phyloP scores from a whole-genome alignment of 2,797 vertebrate genomes.

The Garrulus glandarius region DNA sequence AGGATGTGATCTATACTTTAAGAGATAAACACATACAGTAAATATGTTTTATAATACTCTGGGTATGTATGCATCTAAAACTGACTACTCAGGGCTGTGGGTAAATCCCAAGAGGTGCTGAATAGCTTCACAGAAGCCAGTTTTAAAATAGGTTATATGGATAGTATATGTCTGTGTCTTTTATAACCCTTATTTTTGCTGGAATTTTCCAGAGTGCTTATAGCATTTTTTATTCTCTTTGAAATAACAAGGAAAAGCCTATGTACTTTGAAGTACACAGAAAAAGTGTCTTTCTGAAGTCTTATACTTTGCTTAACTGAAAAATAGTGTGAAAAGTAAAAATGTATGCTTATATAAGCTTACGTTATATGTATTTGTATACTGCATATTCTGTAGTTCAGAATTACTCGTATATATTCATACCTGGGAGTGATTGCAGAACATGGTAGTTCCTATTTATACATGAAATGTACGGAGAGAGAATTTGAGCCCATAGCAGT shows the following conservation, averaged over 20 bases:
- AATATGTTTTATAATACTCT: neutral
- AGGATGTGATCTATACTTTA: neutral
- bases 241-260: neutral
- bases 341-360: neutral
- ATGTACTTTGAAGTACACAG: neutral
- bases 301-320: neutral
- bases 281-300: neutral
- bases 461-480: neutral
- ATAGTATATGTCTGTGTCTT: neutral
- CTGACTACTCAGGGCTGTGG: neutral
- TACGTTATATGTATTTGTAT: neutral
- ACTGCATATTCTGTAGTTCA: neutral
- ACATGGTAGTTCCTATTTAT: neutral
- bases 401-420: neutral
- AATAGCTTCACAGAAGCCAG: neutral
- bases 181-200: neutral
- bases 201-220: neutral
- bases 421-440: neutral
- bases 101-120: neutral
- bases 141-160: neutral
- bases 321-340: neutral
- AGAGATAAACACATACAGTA: neutral
- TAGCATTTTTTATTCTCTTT: neutral
- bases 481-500: neutral
- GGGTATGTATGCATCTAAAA: neutral